Evolutionary conservation across 2,888 invertebrate species (phyloP).

Genomic region (Brachyopa scutellaris): DNA sequence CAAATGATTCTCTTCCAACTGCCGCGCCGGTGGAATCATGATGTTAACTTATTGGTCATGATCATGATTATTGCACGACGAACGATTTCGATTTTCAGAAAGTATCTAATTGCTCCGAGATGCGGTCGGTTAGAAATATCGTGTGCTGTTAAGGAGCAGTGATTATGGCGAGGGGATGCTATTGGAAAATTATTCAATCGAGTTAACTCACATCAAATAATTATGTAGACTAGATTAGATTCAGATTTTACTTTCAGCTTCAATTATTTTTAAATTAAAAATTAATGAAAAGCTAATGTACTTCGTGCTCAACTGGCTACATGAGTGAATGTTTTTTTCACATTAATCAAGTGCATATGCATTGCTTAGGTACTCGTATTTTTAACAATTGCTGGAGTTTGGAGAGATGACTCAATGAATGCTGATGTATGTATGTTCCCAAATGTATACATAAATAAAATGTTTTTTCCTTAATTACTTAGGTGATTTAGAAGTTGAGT

Average conservation of each 20-base stretch:
- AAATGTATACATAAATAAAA: not conserved
- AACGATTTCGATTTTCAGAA: conserved; percentile 26
- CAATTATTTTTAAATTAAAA: conserved; percentile 16
- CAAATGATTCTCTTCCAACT: too few relatives aligned
- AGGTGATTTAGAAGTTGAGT: not conserved
- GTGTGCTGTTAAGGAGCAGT: conserved; percentile 28
- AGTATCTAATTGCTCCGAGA: conserved; percentile 39
- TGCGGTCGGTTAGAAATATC: conserved; percentile 35
- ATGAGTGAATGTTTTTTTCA: conserved; percentile 36
- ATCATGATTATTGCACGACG: conserved; percentile 44
- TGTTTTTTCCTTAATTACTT: not conserved
- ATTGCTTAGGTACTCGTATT: not conserved
- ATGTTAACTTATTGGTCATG: conserved; percentile 49
- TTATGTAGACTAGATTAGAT: not conserved
- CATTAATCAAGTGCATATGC: not conserved
- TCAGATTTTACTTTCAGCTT: conserved; percentile 51
- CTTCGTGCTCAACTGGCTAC: conserved; percentile 45
- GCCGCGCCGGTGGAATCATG: too few relatives aligned
- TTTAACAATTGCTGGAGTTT: not conserved
- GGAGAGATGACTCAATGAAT: conserved; percentile 10
- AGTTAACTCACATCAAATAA: conserved; percentile 15
- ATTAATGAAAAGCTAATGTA: not conserved
- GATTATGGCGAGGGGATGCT: conserved; percentile 16
- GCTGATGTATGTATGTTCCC: not conserved
- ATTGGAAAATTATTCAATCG: conserved; percentile 31